A percentile compares a stretch with the other conserved stretches of the same genome.
Conservation (phyloP, 2,888 invertebrate genomes). For the Chrysomela aeneicollis region DNA sequence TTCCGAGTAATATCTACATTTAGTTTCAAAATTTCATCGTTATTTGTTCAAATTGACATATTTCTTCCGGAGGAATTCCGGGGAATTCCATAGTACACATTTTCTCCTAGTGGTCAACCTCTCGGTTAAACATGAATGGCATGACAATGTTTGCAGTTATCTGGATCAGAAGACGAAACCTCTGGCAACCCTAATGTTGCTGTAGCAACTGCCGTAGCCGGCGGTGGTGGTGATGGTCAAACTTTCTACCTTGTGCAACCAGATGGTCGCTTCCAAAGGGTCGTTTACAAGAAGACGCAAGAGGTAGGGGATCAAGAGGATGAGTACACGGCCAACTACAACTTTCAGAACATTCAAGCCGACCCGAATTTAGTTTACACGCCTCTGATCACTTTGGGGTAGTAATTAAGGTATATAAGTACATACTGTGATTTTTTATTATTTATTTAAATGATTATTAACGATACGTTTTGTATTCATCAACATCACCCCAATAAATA, state of each 20-base stretch:
- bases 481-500: no score
- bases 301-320: constrained; percentile 38
- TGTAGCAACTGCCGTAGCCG: constrained; percentile 44
- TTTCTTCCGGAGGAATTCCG: no score
- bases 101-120: no score
- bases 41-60: no score
- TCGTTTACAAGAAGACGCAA: constrained; percentile 39
- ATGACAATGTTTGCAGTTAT: constrained; percentile 3
- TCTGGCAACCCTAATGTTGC: constrained; percentile 40
- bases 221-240: constrained; percentile 33
- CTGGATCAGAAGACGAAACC: constrained; percentile 20
- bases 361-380: constrained; percentile 40
- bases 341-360: constrained; percentile 42
- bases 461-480: no score
- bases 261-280: constrained; percentile 45
- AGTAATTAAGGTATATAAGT: not conserved
- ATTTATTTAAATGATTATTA: not conserved
- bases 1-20: no score
- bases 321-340: constrained; percentile 44
- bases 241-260: constrained; percentile 45
- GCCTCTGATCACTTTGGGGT: constrained; percentile 34
- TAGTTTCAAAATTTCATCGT: no score
- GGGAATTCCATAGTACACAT: no score
- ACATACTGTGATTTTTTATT: not conserved
- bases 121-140: not conserved